phyloP scores from a whole-genome alignment of 2,888 invertebrate species.

The Isoperla grammatica region DNA sequence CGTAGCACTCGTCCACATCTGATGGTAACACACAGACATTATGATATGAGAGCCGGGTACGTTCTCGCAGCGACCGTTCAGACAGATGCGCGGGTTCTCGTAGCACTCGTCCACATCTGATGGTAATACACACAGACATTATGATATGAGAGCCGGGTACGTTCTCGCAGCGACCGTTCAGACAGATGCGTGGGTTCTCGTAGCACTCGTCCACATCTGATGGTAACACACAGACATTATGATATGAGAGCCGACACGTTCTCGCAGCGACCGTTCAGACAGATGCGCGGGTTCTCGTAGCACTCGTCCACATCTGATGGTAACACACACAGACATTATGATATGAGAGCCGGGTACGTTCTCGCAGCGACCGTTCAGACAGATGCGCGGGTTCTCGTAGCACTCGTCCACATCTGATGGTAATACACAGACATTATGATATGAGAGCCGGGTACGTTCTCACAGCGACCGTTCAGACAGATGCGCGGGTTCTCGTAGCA shows the following conservation, averaged over 20 bases:
- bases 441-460: conserved; percentile 74
- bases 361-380: conserved; percentile 71
- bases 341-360: conserved; percentile 78
- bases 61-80: conserved; percentile 74
- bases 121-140: conserved; percentile 61
- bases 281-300: conserved; percentile 68
- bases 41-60: conserved; percentile 75
- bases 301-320: conserved; percentile 63
- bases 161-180: conserved; percentile 74
- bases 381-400: conserved; percentile 66
- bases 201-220: conserved; percentile 61
- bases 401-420: conserved; percentile 63
- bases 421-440: too few species aligned
- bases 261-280: conserved; percentile 79
- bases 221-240: too few species aligned
- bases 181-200: conserved; percentile 68
- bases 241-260: conserved; percentile 80
- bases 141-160: conserved; percentile 75
- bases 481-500: conserved; percentile 67
- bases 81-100: conserved; percentile 68
- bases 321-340: conserved; percentile 62
- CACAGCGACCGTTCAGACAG: conserved; percentile 72
- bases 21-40: too few species aligned
- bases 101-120: conserved; percentile 61
- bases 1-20: conserved; percentile 56